Conservation (phyloP, 1,140 invertebrate species). For the Pseudomyrmex pallidus region DNA sequence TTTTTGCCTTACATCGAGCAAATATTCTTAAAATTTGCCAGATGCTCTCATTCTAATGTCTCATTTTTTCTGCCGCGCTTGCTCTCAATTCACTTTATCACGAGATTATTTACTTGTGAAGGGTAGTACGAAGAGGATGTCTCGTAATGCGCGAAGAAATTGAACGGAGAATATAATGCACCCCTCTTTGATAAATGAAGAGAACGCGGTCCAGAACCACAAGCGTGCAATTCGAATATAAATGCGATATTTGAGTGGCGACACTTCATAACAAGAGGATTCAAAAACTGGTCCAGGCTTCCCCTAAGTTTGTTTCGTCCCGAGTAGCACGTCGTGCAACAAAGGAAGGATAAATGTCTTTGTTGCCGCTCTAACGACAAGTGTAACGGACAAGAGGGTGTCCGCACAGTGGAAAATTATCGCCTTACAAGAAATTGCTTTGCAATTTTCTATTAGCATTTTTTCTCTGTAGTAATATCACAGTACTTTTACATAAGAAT, state of each 20-base stretch:
- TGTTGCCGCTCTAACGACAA: slow-evolving; percentile 73
- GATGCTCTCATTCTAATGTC: not conserved
- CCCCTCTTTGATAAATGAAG: slow-evolving; percentile 53
- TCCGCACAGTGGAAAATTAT: slow-evolving; percentile 65
- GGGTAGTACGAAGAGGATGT: not conserved
- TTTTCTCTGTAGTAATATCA: not conserved
- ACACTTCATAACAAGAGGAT: slow-evolving; percentile 80
- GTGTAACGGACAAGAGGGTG: slow-evolving; percentile 80
- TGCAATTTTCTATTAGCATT: not conserved
- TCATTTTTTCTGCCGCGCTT: not conserved
- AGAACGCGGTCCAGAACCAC: slow-evolving; percentile 69
- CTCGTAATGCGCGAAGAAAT: slow-evolving; percentile 53
- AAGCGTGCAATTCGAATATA: slow-evolving; percentile 83
- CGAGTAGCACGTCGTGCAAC: slow-evolving; percentile 62
- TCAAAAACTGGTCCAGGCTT: slow-evolving; percentile 78
- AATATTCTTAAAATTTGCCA: not conserved
- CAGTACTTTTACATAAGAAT: not conserved
- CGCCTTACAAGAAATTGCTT: slow-evolving; percentile 33
- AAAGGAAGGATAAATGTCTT: slow-evolving; percentile 59
- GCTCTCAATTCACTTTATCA: slow-evolving; percentile 3
- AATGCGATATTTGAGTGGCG: slow-evolving; percentile 80
- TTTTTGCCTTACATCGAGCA: not conserved
- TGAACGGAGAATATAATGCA: slow-evolving; percentile 80
- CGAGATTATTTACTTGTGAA: slow-evolving; percentile 26
- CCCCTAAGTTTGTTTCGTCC: slow-evolving; percentile 66